Percentiles rank a stretch among this genome's conserved stretches.
Evolutionary conservation across 2,888 invertebrate species (phyloP).

Genomic region (Bugulina stolonifera): DNA sequence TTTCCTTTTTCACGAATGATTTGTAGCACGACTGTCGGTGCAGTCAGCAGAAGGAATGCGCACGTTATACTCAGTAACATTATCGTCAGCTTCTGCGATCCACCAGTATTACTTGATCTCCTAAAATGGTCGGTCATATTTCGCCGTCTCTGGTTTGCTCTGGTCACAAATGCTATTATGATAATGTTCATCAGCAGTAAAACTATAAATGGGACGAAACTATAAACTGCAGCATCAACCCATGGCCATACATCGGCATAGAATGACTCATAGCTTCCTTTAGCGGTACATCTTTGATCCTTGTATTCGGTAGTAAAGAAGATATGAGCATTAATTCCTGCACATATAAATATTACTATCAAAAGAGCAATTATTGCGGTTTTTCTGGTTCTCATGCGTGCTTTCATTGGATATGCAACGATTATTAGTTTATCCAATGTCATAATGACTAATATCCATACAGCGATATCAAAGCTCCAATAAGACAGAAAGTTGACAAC

Average conservation of each 20-base stretch:
- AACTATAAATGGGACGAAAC: constrained; percentile 38
- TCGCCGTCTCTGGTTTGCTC: constrained; percentile 30
- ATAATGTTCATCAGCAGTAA: constrained; percentile 39
- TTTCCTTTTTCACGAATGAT: constrained; percentile 35
- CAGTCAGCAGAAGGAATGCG: constrained; percentile 37
- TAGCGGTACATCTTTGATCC: constrained; percentile 31
- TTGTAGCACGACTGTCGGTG: constrained; percentile 38
- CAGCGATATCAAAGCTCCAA: constrained; percentile 36
- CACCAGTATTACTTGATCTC: not conserved
- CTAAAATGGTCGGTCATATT: constrained; percentile 29
- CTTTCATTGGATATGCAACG: constrained; percentile 38
- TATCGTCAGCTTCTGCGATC: constrained; percentile 33
- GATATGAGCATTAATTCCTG: constrained; percentile 36
- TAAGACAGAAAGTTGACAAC: constrained; percentile 35
- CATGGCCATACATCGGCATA: constrained; percentile 37
- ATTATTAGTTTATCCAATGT: constrained; percentile 41
- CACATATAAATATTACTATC: constrained; percentile 31
- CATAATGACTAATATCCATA: constrained; percentile 42
- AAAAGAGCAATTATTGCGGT: constrained; percentile 33
- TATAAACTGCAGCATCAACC: constrained; percentile 40
- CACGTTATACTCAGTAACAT: constrained; percentile 39
- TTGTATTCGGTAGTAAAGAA: constrained; percentile 35
- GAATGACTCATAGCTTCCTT: constrained; percentile 34
- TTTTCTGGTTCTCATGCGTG: constrained; percentile 33
- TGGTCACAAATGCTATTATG: constrained; percentile 35